Evolutionary conservation across 2,797 vertebrate genomes (phyloP), one percentile per base, ranked within the genome.

Genomic region (Acanthurus lineatus): DNA sequence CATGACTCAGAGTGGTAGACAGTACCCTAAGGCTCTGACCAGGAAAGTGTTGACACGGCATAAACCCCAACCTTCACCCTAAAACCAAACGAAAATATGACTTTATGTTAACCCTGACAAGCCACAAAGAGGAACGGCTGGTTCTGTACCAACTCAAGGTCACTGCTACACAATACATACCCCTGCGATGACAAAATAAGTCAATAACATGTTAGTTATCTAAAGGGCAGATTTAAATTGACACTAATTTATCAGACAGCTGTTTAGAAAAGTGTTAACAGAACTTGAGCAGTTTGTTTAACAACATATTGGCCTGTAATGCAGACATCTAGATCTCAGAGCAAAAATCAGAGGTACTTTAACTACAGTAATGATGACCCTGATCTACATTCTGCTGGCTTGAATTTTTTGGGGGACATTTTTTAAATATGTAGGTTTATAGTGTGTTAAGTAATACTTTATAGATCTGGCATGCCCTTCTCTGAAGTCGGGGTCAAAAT

Each of bases 251-350:
- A 73, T 56, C 38, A 82, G 54, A 72, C 77, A 85, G 78, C 71
- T 84, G 81, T 69, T 89, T 79, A 54, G 71, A 82, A 80, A 90
- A 88, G 65, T 79, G 70, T 71, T 88, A 82, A 85, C 63, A 76
- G 62, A 88, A 85, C 65, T 38, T 62, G 75, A 89, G 86, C 73
- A 74, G 52, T 79, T 80, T 77, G 61, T 76, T 85, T 66, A 75
- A 69, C 69, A 84, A 53, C 45, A 77, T 79, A 80, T 88, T 73
- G 81, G 70, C 35, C 65, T 78, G 76, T 72, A 79, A 89, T 60
- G 73, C 63, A 65, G 48, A 76, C 57, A 72, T 75, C 48, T 57
- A 83, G 60, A 82, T 56, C 59, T 12, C 60, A 85, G 60, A 66
- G 70, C 75, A 78, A 51, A 75, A 77, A 81, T 82, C 81, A 83